Evolutionary conservation across 2,797 vertebrate species (phyloP), one percentile per base, ranked within the genome.

Genomic region (Furcifer pardalis): DNA sequence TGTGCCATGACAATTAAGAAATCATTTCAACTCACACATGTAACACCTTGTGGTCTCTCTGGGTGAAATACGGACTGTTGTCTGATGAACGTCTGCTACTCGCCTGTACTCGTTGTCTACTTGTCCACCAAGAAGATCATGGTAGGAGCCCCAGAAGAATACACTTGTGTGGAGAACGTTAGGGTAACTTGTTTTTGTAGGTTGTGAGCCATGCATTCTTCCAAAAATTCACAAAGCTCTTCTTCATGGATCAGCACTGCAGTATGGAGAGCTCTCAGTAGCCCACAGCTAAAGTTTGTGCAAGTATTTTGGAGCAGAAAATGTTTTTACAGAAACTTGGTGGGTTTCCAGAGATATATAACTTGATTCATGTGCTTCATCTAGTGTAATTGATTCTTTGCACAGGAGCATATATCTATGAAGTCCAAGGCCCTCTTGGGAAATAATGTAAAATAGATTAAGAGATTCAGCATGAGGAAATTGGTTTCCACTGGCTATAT

Each of bases 381-480:
- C 93, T 76, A 93, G 90, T 91, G 96, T 97, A 97, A 97, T 97
- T 96, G 94, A 96, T 97, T 97, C 97, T 96, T 97, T 97, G 94
- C 92, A 95, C 94, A 92, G 94, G 94, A 87, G 91, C 89, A 91
- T 94, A 91, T 96, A 95, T 97, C 95, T 96, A 92, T 94, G 93
- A 97, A 96, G 92, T 96, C 94, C 96, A 95, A 93, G 81, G 91
- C 92, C 92, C 96, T 92, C 90, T 12, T 92, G 95, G 96, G 96
- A 97, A 98, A 97, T 97, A 97, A 97, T 95, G 94, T 95, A 97
- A 97, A 97, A 97, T 95, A 97, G 94, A 97, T 97, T 97, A 97
- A 91, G 95, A 97, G 95, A 98, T 96, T 97, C 97, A 97, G 97
- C 94, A 92, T 80, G 90, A 92, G 95, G 97, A 97, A 97, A 97